Evolutionary conservation across 2,113 vertebrate species (phyloP).

Genomic region (Pao palembangensis): DNA sequence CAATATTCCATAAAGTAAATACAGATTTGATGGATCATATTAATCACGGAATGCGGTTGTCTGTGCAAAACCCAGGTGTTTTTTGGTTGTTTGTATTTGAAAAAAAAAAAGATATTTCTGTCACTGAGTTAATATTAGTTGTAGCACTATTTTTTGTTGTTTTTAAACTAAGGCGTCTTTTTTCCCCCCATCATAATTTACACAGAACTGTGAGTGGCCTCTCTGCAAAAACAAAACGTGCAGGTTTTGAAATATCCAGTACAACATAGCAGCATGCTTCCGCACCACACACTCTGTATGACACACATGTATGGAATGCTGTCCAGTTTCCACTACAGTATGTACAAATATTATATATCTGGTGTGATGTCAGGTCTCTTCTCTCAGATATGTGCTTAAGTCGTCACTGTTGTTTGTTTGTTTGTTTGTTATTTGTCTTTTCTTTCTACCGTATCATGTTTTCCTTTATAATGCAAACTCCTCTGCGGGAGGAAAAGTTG

Average conservation of each 20-base stretch:
- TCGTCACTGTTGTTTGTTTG: conserved; percentile 19
- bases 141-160: background rate
- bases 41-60: no score
- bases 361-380: conserved; percentile 30
- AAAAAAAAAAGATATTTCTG: no score
- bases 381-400: conserved; percentile 25
- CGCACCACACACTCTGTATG: conserved; percentile 9
- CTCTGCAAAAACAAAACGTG: conserved; percentile 7
- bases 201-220: conserved; percentile 3
- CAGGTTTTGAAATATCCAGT: conserved; percentile 5
- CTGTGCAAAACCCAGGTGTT: background rate
- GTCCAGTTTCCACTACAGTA: conserved; percentile 33
- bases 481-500: conserved; percentile 6
- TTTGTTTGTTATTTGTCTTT: conserved; percentile 25
- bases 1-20: background rate
- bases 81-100: no score
- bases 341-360: conserved; percentile 31
- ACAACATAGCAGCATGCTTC: conserved; percentile 5
- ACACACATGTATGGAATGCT: conserved; percentile 23
- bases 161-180: background rate
- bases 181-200: background rate
- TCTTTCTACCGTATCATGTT: conserved; percentile 30
- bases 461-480: conserved; percentile 24
- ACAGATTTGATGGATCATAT: background rate
- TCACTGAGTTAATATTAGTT: background rate